Percentiles rank a stretch among this genome's conserved stretches.
phyloP scores from a whole-genome alignment of 2,113 vertebrate genomes.

The Chascanopsetta lugubris region DNA sequence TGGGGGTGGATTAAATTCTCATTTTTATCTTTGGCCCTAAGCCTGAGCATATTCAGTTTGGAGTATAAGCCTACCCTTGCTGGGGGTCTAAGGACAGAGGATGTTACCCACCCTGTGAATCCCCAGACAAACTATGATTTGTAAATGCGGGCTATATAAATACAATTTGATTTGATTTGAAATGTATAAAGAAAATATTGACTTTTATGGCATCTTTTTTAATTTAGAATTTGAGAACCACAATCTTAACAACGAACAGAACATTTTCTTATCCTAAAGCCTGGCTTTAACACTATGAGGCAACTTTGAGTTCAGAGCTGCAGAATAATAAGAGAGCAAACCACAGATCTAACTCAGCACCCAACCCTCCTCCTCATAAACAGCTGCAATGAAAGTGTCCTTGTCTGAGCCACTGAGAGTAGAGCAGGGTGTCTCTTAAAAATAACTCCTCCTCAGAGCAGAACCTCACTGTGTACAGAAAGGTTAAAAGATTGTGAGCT shows the following conservation, averaged over 20 bases:
- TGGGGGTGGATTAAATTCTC: not conserved
- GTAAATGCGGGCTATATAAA: too few relatives aligned
- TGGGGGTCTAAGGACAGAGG: too few relatives aligned
- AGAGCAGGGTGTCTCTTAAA: conserved; percentile 46
- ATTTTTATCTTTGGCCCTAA: not conserved
- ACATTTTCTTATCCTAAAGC: not conserved
- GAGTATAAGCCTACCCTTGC: not conserved
- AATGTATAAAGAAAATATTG: too few relatives aligned
- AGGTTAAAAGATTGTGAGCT: not conserved
- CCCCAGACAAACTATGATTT: too few relatives aligned
- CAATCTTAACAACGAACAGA: too few relatives aligned
- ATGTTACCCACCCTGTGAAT: too few relatives aligned
- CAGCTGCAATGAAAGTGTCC: conserved; percentile 44
- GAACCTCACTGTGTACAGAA: conserved; percentile 27
- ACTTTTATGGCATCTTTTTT: too few relatives aligned
- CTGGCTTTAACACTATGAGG: not conserved
- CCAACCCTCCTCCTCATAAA: conserved; percentile 14
- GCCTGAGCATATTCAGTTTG: not conserved
- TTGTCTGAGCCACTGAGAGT: conserved; percentile 36
- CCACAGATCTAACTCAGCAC: conserved; percentile 1
- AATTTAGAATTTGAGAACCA: too few relatives aligned
- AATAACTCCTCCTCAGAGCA: conserved; percentile 30
- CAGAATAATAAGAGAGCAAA: conserved; percentile 25
- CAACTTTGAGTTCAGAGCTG: not conserved
- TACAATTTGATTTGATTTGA: too few relatives aligned